phyloP scores from a whole-genome alignment of 1,140 invertebrate genomes.

The Dreissena polymorpha region DNA sequence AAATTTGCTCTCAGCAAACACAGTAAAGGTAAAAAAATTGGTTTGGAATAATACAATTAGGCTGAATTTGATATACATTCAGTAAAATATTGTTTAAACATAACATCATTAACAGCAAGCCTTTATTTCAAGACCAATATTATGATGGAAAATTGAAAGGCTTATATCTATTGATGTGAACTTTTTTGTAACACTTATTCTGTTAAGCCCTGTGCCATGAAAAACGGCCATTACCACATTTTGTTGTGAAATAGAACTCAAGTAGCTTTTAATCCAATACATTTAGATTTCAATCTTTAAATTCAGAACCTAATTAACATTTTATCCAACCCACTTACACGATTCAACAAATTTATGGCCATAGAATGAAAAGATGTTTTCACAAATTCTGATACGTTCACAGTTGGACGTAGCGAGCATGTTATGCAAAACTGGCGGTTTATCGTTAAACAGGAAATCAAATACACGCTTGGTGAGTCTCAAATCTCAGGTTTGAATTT shows the following conservation, averaged over 20 bases:
- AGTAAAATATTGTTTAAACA: too few relatives aligned
- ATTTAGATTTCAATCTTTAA: constrained; percentile 16
- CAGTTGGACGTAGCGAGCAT: constrained; percentile 14
- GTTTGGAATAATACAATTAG: too few relatives aligned
- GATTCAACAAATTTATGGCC: constrained; percentile 23
- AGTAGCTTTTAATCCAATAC: constrained; percentile 3
- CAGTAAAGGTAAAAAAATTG: too few relatives aligned
- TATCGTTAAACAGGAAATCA: constrained; percentile 26
- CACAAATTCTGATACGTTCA: constrained; percentile 2
- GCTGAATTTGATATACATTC: too few relatives aligned
- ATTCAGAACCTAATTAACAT: constrained; percentile 24
- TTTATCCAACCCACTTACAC: constrained; percentile 8
- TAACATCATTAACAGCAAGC: too few relatives aligned
- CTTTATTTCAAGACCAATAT: too few relatives aligned
- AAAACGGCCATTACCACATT: neutral
- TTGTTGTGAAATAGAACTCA: constrained; percentile 1
- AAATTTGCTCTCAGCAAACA: too few relatives aligned
- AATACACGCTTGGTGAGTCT: neutral
- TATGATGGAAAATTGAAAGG: too few relatives aligned
- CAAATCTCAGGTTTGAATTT: too few relatives aligned
- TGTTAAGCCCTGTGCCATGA: too few relatives aligned
- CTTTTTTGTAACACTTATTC: too few relatives aligned
- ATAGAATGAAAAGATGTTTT: neutral
- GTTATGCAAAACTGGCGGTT: constrained; percentile 15
- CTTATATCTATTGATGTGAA: too few relatives aligned